Base-by-base conservation (phyloP, 2,797 vertebrate species). In the Danio kyathit region DNA sequence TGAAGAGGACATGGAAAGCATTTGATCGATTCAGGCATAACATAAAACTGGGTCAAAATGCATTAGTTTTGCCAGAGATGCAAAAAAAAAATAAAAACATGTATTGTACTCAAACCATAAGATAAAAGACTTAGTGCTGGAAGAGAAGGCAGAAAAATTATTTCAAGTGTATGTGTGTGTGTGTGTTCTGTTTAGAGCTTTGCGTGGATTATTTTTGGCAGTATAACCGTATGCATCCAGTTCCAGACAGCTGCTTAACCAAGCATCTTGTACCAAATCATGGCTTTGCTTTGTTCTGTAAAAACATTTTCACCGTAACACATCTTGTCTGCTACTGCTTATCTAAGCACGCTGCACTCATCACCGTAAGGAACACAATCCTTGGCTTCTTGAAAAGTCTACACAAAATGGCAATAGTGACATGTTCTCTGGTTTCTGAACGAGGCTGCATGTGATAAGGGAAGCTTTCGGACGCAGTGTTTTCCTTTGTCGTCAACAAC, bases 41-140 rank as follows among this genome's bases (percentile, higher is more conserved):
- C 8, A 44, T 56, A 17, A 76, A 61, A 61, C 57, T 48, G 44
- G 19, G 57, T 75, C 44, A 51, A 76, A 59, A 77, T 69, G 43
- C 52, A 59, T 67, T 46, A 6, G 43, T 49, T 70, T 61, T 61
- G 44, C 65, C 6, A 9, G 54, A 41, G 46, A 16, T 60, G 19
- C 2, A 14, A 72, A 41, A 56, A 43, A 14, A 72, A 48, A 16
- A 12, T 1, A 48, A 8, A 61, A 49, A 78, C 16, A 21, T 8
- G 40, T 19, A 54, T 46, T 78, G 16, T 78, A 3, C 21, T 49
- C 16, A 59, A 78, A 40, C 16, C 16, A 49, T 49, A 10, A 49
- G 12, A 60, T 69, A 57, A 49, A 77, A 38, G 14, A n/a, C 17
- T 67, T 66, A 57, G 14, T 2, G 5, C 17, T 46, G 17, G 40